A percentile compares a stretch with the other conserved stretches of the same genome.
Conservation (phyloP, 2,113 vertebrate genomes). For the Ellobius talpinus region DNA sequence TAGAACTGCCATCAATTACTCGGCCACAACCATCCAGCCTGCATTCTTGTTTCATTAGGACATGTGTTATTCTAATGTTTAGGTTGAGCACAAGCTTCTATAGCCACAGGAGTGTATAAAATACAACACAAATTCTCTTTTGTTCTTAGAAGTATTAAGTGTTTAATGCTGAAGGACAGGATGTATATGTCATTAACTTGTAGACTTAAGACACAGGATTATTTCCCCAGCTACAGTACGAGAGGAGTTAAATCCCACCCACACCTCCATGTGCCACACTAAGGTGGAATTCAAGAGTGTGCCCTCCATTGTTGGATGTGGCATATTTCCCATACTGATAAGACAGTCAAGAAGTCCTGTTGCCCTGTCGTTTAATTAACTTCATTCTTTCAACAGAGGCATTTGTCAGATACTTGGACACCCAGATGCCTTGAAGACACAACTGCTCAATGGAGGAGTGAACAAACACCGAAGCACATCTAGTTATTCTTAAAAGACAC, state of each 20-base stretch:
- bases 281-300: background rate
- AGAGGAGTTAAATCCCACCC: background rate
- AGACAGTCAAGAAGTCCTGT: background rate
- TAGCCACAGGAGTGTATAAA: background rate
- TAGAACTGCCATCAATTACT: background rate
- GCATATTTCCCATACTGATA: background rate
- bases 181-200: background rate
- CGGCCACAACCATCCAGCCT: background rate
- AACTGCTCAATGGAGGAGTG: conserved; percentile 15
- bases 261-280: background rate
- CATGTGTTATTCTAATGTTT: background rate
- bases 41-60: background rate
- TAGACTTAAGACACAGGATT: background rate
- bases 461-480: conserved; percentile 42
- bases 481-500: conserved; percentile 27
- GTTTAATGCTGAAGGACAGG: background rate
- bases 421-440: conserved; percentile 57
- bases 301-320: background rate
- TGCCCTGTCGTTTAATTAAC: background rate
- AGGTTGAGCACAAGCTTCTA: background rate
- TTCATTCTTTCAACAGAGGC: background rate
- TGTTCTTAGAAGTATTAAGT: background rate
- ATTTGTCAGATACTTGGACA: conserved; percentile 44
- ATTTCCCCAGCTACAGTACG: background rate
- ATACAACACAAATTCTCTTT: background rate